phyloP scores from a whole-genome alignment of 2,113 vertebrate species.

The Mirza zaza region DNA sequence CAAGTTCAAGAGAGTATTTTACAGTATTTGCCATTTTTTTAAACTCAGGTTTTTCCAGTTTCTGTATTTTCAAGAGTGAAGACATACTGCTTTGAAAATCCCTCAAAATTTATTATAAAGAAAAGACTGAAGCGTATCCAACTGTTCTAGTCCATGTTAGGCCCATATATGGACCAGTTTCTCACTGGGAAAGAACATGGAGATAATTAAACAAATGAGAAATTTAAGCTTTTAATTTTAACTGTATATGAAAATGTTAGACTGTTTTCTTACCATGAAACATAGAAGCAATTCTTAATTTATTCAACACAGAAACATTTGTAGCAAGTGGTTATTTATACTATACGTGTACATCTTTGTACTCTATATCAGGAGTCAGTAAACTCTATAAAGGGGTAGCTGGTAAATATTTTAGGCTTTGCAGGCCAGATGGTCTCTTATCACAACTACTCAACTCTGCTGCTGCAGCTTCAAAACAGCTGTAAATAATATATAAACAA shows the following conservation, averaged over 20 bases:
- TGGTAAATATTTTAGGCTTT: not conserved
- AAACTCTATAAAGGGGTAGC: not conserved
- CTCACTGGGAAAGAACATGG: not conserved
- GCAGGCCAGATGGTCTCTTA: not conserved
- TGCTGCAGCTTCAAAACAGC: not conserved
- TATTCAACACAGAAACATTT: not conserved
- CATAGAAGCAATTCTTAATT: not conserved
- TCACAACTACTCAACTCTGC: not conserved
- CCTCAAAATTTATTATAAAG: not conserved
- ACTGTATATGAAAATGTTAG: not conserved
- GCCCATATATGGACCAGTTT: fast-evolving
- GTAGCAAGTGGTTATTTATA: not conserved
- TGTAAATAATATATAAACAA: not conserved
- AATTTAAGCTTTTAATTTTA: not conserved
- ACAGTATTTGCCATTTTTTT: not conserved
- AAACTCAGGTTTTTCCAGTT: not conserved
- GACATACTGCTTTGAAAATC: not conserved
- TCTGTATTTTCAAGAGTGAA: not conserved
- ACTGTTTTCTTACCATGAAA: not conserved
- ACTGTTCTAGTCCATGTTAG: not conserved
- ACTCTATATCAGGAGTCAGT: not conserved
- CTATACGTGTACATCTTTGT: not conserved
- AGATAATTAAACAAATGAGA: not conserved
- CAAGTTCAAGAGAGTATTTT: not conserved
- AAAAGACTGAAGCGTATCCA: not conserved